A percentile compares a stretch with the other conserved stretches of the same genome.
Evolutionary conservation across 2,113 vertebrate species (phyloP).

Genomic region (Macquaria australasica): DNA sequence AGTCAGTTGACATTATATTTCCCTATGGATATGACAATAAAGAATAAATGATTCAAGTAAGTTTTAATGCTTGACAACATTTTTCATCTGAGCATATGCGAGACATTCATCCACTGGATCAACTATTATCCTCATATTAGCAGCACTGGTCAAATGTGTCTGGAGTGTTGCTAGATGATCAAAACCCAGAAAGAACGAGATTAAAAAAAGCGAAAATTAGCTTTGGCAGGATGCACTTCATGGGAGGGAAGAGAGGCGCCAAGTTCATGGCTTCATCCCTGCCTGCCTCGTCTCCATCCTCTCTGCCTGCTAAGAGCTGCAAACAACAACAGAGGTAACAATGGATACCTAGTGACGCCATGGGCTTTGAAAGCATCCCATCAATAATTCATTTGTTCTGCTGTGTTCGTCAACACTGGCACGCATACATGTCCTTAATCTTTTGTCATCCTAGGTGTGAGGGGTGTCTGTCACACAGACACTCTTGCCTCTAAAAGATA

Average conservation of each 20-base stretch:
- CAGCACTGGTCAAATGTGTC: not conserved
- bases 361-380: slow-evolving; percentile 70
- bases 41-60: slow-evolving; percentile 13
- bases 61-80: slow-evolving; percentile 5
- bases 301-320: slow-evolving; percentile 48
- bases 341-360: slow-evolving; percentile 73
- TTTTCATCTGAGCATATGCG: not conserved
- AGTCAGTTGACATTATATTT: slow-evolving; percentile 15
- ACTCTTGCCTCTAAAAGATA: slow-evolving; percentile 24
- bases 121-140: not conserved
- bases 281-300: slow-evolving; percentile 21
- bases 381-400: slow-evolving; percentile 75
- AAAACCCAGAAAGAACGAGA: slow-evolving; percentile 22
- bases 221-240: slow-evolving; percentile 43
- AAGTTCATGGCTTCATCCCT: slow-evolving; percentile 28
- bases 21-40: slow-evolving; percentile 7
- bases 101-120: not conserved
- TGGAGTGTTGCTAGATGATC: slow-evolving; percentile 3
- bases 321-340: slow-evolving; percentile 74
- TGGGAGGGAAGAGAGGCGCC: slow-evolving; percentile 11
- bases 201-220: slow-evolving; percentile 38
- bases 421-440: slow-evolving; percentile 59
- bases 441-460: slow-evolving; percentile 41
- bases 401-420: slow-evolving; percentile 62
- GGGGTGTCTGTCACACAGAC: slow-evolving; percentile 47